Conservation (phyloP, 1,140 invertebrate genomes). For the Drosophila pseudoobscura region DNA sequence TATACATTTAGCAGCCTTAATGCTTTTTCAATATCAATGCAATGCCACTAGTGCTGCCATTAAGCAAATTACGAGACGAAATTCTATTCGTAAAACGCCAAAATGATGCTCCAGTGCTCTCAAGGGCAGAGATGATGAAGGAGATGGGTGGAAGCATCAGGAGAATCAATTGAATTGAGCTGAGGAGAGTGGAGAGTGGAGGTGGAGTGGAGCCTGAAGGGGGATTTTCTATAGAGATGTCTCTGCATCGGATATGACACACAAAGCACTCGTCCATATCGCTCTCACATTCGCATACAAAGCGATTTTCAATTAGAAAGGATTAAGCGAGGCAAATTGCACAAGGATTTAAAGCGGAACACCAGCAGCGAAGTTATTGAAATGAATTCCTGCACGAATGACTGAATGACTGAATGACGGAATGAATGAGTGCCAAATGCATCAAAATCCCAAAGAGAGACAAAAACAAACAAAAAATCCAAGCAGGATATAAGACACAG, state of each 20-base stretch:
- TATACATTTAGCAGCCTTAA: constrained; percentile 57
- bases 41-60: constrained; percentile 55
- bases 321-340: constrained; percentile 69
- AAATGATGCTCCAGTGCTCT: constrained; percentile 43
- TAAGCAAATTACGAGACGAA: constrained; percentile 67
- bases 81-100: constrained; percentile 31
- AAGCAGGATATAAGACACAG: constrained; percentile 11
- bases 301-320: constrained; percentile 79
- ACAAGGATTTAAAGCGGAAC: constrained; percentile 70
- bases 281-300: constrained; percentile 34
- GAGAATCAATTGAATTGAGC: constrained; percentile 54
- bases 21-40: constrained; percentile 53
- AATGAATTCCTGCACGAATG: constrained; percentile 61
- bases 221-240: too few species aligned
- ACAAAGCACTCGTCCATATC: constrained; percentile 15
- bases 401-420: constrained; percentile 43
- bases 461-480: constrained; percentile 32
- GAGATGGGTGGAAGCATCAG: background rate
- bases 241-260: constrained; percentile 48
- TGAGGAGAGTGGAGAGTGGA: background rate
- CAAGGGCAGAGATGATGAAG: constrained; percentile 45
- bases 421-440: constrained; percentile 57
- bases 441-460: constrained; percentile 56
- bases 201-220: too few species aligned
- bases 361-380: constrained; percentile 62